Evolutionary conservation across 2,888 invertebrate species (phyloP), one percentile per base, ranked within the genome.

Genomic region (Rugalucina vietnamica): DNA sequence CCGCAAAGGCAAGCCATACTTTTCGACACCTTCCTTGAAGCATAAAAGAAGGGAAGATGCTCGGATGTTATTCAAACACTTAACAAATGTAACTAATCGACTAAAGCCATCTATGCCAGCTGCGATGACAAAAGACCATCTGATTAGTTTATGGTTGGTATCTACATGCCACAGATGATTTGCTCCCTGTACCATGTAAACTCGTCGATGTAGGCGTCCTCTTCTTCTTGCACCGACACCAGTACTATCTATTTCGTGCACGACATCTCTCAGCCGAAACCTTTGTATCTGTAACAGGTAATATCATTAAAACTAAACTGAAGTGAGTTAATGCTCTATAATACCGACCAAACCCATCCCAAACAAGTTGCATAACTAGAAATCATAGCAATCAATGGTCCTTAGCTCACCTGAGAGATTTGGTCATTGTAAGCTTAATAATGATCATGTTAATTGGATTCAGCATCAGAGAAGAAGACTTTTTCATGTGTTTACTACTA

Each of bases 121-220:
- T 34, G 65, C 76, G 49, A 83, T 83, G 18, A 87, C 57, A 27
- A 87, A 76, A 60, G 79, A 43, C 83, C 83, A 87, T 32, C 83
- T 24, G 39, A 85, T 87, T 14, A 87, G 76, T 50, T 79, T 87
- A 69, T 87, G 82, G 37, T 85, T 85, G 2, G 85, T 83, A 34
- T 87, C 87, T 34, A 85, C 21, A 65, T 87, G 87, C 85, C 87
- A 85, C 1, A 85, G 29, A 71, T 82, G 79, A 37, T 87, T 87
- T 36, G 84, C 76, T n/a, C 57, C 80, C n/a, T 24, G 14, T 0
- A 85, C 79, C 65, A 69, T 71, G 49, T 85, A 81, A 5, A 78
- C 71, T 32, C 81, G 29, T 14, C 82, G n/a, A 5, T 65, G 65
- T 43, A 71, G 49, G n/a, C 76, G 27, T 37, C 81, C n/a, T 29